Base-by-base conservation (phyloP, 1,140 invertebrate genomes). In the Anoplophora glabripennis region DNA sequence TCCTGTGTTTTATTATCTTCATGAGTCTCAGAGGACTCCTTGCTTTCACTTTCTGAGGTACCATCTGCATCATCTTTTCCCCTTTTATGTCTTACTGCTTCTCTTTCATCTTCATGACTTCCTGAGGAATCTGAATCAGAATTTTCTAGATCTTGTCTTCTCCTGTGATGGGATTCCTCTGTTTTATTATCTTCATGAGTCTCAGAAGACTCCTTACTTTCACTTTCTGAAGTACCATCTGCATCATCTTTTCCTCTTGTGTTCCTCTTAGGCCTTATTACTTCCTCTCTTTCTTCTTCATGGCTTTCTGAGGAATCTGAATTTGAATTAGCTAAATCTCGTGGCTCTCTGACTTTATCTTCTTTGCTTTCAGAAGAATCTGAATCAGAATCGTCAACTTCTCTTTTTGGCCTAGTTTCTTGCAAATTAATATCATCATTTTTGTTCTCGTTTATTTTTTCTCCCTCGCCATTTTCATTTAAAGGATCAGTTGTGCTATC, bases 151-250 rank as follows among this genome's bases (percentile, higher is more conserved):
- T 33, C 1, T n/a, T 12, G 14, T 40, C 51, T 35, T 49, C 44
- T 14, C 51, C 18, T 36, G 17, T 53, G 11, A 35, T 48, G n/a
- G 46, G 37, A 42, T 35, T 59, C 54, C 14, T 64, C 60, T 1
- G 53, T 37, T 8, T n/a, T 46, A 48, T 59, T 46, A 41, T 14
- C 18, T 4, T 12, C 40, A 3, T 60, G 57, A 45, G 40, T 61
- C 21, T 45, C 60, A 11, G 41, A 45, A 38, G 38, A 12, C 36
- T 65, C 59, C 37, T 44, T 44, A 41, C 57, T 62, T 28, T 61
- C 49, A 18, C 48, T 18, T 12, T 53, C 47, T 28, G 37, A 42
- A 51, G 51, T 14, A 38, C 9, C 8, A 18, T 55, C 34, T 49
- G 35, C 45, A 44, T 58, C 11, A 44, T 36, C 37, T 37, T 28